Evolutionary conservation across 2,888 invertebrate species (phyloP).

Genomic region (Neoascia interrupta): DNA sequence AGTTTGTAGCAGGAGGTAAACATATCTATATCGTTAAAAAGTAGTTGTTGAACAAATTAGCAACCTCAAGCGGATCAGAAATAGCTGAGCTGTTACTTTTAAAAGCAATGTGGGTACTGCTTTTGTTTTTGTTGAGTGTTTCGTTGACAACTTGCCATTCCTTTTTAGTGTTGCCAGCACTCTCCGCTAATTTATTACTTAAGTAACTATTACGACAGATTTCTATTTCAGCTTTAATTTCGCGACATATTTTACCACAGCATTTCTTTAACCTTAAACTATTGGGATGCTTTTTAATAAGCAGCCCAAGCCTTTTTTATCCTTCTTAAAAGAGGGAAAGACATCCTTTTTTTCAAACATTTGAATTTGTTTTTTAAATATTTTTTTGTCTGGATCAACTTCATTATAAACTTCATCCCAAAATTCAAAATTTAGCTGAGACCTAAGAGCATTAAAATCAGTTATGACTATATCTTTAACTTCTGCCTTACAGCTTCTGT

Average conservation of each 20-base stretch:
- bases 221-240: neutral
- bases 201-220: neutral
- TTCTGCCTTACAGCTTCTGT: neutral
- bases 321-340: no score
- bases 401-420: no score
- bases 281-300: neutral
- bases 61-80: constrained; percentile 11
- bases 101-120: neutral
- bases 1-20: no score
- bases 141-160: neutral
- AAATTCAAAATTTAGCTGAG: neutral
- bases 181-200: neutral
- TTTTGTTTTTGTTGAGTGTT: neutral
- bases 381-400: neutral
- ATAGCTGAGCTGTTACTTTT: neutral
- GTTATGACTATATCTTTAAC: neutral
- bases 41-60: neutral
- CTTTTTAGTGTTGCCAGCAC: neutral
- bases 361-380: no score
- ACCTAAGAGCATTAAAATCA: neutral
- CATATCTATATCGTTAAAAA: no score
- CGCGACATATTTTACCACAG: neutral
- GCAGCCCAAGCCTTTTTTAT: neutral
- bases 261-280: neutral
- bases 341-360: no score